Evolutionary conservation across 2,888 invertebrate genomes (phyloP).

Genomic region (Xestobium rufovillosum): DNA sequence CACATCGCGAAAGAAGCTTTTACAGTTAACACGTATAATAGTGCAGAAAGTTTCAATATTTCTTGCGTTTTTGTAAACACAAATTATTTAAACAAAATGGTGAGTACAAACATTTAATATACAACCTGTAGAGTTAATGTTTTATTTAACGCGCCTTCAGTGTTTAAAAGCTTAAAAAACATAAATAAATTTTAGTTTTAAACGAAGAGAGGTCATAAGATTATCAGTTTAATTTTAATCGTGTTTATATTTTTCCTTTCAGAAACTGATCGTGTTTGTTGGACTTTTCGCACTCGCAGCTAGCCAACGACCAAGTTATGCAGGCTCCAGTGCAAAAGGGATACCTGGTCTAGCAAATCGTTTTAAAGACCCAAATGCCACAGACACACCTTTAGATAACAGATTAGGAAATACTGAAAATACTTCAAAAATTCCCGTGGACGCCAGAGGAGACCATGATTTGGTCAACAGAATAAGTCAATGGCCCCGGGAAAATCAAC

Average conservation of each 20-base stretch:
- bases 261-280: constrained; percentile 22
- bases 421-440: constrained; percentile 50
- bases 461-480: constrained; percentile 56
- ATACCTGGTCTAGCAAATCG: constrained; percentile 49
- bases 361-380: constrained; percentile 30
- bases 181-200: no score
- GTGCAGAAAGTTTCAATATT: no score
- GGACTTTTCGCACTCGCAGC: constrained; percentile 24
- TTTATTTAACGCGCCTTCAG: no score
- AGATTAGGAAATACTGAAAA: constrained; percentile 48
- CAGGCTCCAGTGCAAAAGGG: constrained; percentile 52
- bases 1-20: no score
- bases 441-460: constrained; percentile 57
- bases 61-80: no score
- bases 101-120: no score
- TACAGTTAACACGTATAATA: no score
- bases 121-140: no score
- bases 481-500: constrained; percentile 59
- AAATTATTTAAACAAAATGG: no score
- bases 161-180: no score
- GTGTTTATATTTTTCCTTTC: constrained; percentile 22
- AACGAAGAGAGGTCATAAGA: no score
- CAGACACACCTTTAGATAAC: constrained; percentile 40
- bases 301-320: constrained; percentile 60
- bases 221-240: no score